Evolutionary conservation across 2,888 invertebrate genomes (phyloP).

Genomic region (Drosophila pseudotakahashii): DNA sequence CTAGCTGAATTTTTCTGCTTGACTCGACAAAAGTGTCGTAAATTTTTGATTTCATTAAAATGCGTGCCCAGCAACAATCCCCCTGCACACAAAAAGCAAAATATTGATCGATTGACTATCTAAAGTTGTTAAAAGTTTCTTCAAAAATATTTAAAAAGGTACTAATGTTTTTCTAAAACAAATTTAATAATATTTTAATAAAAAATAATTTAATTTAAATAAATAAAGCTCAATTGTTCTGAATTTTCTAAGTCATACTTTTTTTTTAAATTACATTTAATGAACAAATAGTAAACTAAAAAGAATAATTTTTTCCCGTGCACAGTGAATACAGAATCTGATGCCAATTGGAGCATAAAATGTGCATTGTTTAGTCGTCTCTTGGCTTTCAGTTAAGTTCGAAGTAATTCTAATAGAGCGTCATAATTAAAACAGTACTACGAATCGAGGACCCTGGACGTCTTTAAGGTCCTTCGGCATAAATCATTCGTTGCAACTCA

Average conservation of each 20-base stretch:
- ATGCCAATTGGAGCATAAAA: slow-evolving; percentile 65
- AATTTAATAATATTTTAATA: too few species aligned
- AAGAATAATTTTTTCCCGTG: background rate
- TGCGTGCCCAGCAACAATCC: slow-evolving; percentile 43
- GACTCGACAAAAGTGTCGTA: slow-evolving; percentile 67
- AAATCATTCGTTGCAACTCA: slow-evolving; percentile 36
- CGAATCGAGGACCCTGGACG: background rate
- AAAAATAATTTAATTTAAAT: too few species aligned
- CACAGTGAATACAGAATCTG: background rate
- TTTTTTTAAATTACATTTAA: too few species aligned
- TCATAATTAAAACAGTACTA: slow-evolving; percentile 40
- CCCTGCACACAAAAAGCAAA: background rate
- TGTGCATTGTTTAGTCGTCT: slow-evolving; percentile 44
- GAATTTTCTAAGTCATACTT: too few species aligned
- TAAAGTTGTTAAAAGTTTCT: too few species aligned
- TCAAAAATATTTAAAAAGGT: too few species aligned
- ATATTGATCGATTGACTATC: background rate
- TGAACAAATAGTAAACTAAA: too few species aligned
- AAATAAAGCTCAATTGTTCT: too few species aligned
- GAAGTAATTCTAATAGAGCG: slow-evolving; percentile 19
- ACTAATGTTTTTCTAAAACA: too few species aligned
- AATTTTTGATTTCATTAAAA: slow-evolving; percentile 73
- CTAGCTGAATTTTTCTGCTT: slow-evolving; percentile 60
- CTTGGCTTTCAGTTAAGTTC: slow-evolving; percentile 3
- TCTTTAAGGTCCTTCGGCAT: slow-evolving; percentile 17